phyloP scores from a whole-genome alignment of 2,888 invertebrate genomes.

The Heterodera filipjevi region DNA sequence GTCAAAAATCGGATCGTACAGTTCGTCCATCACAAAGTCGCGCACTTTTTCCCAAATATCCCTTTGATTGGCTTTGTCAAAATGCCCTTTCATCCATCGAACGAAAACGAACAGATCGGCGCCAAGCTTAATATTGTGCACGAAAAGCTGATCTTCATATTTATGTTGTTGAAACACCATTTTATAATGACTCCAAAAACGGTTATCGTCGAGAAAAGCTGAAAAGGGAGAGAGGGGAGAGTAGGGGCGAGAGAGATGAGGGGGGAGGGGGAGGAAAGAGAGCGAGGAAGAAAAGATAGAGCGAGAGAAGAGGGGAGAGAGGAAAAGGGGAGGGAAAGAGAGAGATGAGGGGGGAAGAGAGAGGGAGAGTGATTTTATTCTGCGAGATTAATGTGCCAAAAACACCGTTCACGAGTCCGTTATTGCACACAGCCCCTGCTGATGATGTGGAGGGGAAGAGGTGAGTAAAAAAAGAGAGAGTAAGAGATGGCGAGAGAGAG shows the following conservation, averaged over 20 bases:
- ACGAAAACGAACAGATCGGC: neutral
- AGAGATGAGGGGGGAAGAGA: neutral
- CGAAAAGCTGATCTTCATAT: neutral
- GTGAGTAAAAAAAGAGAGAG: neutral
- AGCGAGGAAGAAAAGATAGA: neutral
- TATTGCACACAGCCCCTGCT: too few relatives aligned
- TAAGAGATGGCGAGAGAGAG: neutral
- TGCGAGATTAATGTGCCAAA: too few relatives aligned
- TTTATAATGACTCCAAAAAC: neutral
- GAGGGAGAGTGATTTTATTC: neutral
- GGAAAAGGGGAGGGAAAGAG: neutral
- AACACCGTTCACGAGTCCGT: too few relatives aligned
- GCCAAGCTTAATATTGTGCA: neutral
- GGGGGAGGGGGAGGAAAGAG: neutral
- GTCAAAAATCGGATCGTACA: neutral
- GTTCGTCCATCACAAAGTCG: neutral
- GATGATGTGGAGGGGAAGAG: neutral
- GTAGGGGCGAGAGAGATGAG: too few relatives aligned
- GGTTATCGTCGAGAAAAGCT: neutral
- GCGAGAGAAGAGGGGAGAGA: neutral
- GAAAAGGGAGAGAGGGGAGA: neutral
- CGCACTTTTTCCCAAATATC: neutral
- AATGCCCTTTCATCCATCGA: neutral
- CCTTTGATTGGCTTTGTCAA: neutral
- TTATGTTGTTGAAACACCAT: neutral